Base-by-base conservation (phyloP, 1,140 invertebrate genomes). In the Euglossa dilemma region DNA sequence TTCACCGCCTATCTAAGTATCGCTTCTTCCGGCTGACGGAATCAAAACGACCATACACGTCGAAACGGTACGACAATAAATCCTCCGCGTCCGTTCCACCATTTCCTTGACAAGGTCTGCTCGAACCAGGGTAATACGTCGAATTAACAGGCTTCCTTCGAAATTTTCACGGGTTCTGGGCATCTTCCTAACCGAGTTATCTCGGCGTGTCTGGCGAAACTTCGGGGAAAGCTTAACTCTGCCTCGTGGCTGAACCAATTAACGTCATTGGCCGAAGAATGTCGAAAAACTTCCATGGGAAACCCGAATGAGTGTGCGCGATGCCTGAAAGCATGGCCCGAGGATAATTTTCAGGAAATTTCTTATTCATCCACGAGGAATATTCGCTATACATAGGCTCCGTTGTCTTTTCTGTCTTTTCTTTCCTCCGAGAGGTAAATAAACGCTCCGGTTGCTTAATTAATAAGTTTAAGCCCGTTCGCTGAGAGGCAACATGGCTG, bases 391-490 rank as follows among this genome's bases (percentile, higher is more conserved):
- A 36, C 36, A 36, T 36, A 2, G 36, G 36, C 36, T 36, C 36
- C 4, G 36, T 36, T 36, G 36, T 36, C 36, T 36, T 36, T 36
- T 36, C 36, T 36, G 36, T 36, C 36, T 36, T 36, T 36, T 36
- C 36, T 36, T 36, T 61, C 14, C n/a, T 25, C 57, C 7, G n/a
- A n/a, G 6, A 7, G 14, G n/a, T 50, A 70, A 50, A 50, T 50
- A 50, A 70, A 70, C 67, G 18, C 16, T 50, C 45, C 9, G 7
- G n/a, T 70, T 50, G n/a, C 14, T 70, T 70, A 50, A 70, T 70
- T 70, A 70, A 50, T n/a, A 70, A 50, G 66, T 47, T 69, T 50
- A 18, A 47, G 36, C 18, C 67, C 12, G 23, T 50, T 70, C n/a
- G 45, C 20, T 25, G 28, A 28, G 23, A 20, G 14, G 45, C 23